These are phyloP conservation scores for Athene cunicularia DNA, from an alignment of 2,113 vertebrate genomes.

Conservation along the genomic window DNA sequence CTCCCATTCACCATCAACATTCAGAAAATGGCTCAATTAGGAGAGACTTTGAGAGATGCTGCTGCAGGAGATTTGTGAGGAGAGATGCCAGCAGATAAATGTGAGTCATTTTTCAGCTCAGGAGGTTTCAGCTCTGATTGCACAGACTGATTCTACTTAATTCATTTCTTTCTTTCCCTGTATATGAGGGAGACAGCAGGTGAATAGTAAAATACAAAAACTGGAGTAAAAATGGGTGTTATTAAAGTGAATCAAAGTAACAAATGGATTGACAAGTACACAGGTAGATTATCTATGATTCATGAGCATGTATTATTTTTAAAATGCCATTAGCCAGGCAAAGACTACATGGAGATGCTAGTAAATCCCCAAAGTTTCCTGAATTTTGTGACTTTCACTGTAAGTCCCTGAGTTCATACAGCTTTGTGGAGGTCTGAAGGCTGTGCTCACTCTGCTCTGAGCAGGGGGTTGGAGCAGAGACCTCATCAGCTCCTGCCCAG, in stretches of 20 bases:
- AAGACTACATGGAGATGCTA: not conserved
- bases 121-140: slow-evolving; percentile 25
- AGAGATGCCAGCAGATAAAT: slow-evolving; percentile 39
- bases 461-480: not conserved
- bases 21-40: slow-evolving; percentile 62
- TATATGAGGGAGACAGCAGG: slow-evolving; percentile 23
- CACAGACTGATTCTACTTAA: slow-evolving; percentile 37
- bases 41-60: not conserved
- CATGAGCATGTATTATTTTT: slow-evolving; percentile 7
- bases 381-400: not conserved
- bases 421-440: not conserved
- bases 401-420: not conserved
- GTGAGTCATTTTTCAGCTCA: slow-evolving; percentile 42
- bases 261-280: slow-evolving; percentile 40
- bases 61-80: slow-evolving; percentile 17
- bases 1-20: not conserved
- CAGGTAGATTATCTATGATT: slow-evolving; percentile 57
- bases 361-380: slow-evolving; percentile 13
- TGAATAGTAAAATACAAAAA: slow-evolving; percentile 44
- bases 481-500: not conserved
- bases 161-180: slow-evolving; percentile 21
- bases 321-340: not conserved
- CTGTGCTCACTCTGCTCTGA: not conserved
- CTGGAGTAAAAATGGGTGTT: slow-evolving; percentile 14
- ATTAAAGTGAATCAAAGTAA: slow-evolving; percentile 58